phyloP scores from a whole-genome alignment of 2,888 invertebrate genomes.

The Lepas anatifera region DNA sequence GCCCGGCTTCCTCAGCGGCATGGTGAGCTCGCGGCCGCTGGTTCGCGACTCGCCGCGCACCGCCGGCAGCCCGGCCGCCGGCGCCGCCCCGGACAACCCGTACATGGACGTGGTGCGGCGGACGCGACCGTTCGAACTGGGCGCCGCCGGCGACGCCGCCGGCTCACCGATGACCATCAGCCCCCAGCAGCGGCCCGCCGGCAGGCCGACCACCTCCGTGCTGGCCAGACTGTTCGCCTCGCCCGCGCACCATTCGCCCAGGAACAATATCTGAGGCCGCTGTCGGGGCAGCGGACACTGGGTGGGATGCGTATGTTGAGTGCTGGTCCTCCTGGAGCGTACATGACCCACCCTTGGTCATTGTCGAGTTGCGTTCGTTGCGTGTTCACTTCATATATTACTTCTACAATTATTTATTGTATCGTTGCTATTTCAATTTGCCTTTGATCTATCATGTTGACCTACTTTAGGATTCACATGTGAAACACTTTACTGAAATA shows the following conservation, averaged over 20 bases:
- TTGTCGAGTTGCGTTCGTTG: too few species aligned
- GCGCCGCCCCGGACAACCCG: neutral
- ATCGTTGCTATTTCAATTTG: too few species aligned
- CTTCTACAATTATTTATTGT: too few species aligned
- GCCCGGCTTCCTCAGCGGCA: constrained; percentile 5
- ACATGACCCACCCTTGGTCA: too few species aligned
- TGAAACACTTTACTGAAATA: too few species aligned
- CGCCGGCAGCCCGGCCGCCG: neutral
- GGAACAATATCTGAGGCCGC: constrained; percentile 4
- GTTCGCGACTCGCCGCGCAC: neutral
- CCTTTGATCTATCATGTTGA: too few species aligned
- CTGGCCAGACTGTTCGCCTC: neutral
- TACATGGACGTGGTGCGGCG: constrained; percentile 7
- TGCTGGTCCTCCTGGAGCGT: too few species aligned
- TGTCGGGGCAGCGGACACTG: too few species aligned
- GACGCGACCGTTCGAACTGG: neutral
- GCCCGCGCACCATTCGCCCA: neutral
- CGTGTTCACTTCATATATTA: too few species aligned
- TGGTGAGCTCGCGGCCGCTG: neutral
- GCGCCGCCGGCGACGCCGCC: neutral
- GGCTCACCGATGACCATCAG: neutral
- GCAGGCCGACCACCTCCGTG: neutral
- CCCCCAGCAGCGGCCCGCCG: neutral
- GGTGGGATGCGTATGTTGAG: too few species aligned
- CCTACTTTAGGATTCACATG: too few species aligned